Evolutionary conservation across 2,888 invertebrate species (phyloP).

Genomic region (Miltochrista miniata): DNA sequence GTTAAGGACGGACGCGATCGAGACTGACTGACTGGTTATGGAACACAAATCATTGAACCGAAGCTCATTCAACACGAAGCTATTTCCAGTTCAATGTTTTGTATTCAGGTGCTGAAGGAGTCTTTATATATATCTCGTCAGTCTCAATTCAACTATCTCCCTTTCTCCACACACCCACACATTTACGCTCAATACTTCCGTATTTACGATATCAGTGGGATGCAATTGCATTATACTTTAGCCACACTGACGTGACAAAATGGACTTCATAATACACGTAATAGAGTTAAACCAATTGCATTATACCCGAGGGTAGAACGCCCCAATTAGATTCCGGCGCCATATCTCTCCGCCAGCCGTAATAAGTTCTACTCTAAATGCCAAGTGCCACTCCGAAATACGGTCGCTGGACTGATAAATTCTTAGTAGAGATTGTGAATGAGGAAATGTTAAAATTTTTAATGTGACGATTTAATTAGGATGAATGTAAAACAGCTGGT

Average conservation of each 20-base stretch:
- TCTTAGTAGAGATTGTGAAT: slow-evolving; percentile 30
- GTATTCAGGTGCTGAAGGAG: too few species aligned
- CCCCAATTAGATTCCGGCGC: slow-evolving; percentile 7
- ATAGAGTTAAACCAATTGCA: slow-evolving; percentile 4
- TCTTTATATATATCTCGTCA: too few species aligned
- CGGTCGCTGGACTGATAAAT: slow-evolving; percentile 20
- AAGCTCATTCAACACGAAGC: too few species aligned
- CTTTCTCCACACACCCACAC: too few species aligned
- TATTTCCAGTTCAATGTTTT: too few species aligned
- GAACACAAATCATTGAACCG: too few species aligned
- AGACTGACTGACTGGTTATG: background rate
- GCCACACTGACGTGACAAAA: background rate
- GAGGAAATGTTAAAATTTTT: slow-evolving; percentile 13
- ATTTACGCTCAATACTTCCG: too few species aligned
- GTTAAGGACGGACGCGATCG: background rate
- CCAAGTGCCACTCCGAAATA: slow-evolving; percentile 11
- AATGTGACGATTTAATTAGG: slow-evolving; percentile 22
- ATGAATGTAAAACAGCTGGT: slow-evolving; percentile 25
- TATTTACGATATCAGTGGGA: too few species aligned
- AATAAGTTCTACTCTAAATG: slow-evolving; percentile 9
- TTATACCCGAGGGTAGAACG: slow-evolving; percentile 5
- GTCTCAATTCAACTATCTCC: too few species aligned
- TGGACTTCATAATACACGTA: background rate
- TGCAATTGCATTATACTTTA: background rate
- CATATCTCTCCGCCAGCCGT: slow-evolving; percentile 2